Evolutionary conservation across 2,797 vertebrate genomes (phyloP), one percentile per base, ranked within the genome.

Genomic region (Microctenopoma lineatum): DNA sequence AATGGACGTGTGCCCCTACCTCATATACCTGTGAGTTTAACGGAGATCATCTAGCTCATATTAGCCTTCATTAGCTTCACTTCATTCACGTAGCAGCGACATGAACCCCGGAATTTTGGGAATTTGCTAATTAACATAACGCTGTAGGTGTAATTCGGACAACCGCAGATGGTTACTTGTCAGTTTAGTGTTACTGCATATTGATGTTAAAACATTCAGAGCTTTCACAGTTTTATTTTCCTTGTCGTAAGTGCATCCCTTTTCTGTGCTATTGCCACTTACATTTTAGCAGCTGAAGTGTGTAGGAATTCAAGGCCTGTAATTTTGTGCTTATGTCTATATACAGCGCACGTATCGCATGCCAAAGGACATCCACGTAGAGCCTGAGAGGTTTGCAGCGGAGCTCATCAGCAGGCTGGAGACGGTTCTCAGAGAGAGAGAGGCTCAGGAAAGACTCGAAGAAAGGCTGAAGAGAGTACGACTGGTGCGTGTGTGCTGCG

Each of bases 311-410:
- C 29, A 29, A 44, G 2, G 15, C 15, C 38, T 63, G 10, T 75
- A 42, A 72, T 57, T 34, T 67, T 72, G 16, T 48, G 29, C n/a
- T 12, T 18, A 4, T 60, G 48, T 70, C 55, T 46, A 3, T 39
- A 53, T 59, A 3, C 84, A 97, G 97, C 96, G 96, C 88, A 97
- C 96, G 9, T 95, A 97, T 91, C 94, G 95, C 84, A 95, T 98
- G 91, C 96, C 96, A 92, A 98, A 98, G 95, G 97, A 98, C 88
- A 93, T 98, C 89, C 96, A 98, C 0, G 96, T 98, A 66, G 96
- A 97, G 73, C 96, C 97, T 14, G 94, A 96, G 89, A 96, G 96
- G 87, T 99, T 99, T 84, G 97, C 97, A 45, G 96, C 96, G 0
- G 95, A 98, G 82, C 95, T 99, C 77, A 99, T 98, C 90, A 95